phyloP scores from a whole-genome alignment of 2,888 invertebrate species.

The Stratiomys singularior region DNA sequence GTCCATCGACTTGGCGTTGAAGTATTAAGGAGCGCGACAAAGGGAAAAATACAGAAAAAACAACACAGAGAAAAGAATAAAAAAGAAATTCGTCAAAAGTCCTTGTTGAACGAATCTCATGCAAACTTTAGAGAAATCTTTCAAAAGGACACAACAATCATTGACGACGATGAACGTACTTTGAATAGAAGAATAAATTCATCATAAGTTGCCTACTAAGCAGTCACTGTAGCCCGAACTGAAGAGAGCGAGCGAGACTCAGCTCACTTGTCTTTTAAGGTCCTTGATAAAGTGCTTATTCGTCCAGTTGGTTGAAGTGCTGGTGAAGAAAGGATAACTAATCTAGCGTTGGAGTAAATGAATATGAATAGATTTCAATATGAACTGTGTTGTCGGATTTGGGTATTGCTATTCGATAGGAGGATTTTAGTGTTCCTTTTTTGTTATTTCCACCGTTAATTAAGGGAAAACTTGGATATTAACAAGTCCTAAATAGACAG shows the following conservation, averaged over 20 bases:
- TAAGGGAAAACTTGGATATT: no score
- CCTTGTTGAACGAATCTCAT: slow-evolving; percentile 45
- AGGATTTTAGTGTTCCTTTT: no score
- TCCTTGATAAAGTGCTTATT: slow-evolving; percentile 20
- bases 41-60: no score
- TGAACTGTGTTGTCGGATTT: no score
- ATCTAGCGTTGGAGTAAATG: neutral
- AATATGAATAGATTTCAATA: neutral
- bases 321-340: slow-evolving; percentile 27
- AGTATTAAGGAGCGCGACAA: slow-evolving; percentile 4
- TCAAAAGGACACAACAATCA: slow-evolving; percentile 16
- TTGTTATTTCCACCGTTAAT: no score
- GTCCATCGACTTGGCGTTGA: slow-evolving; percentile 17
- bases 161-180: slow-evolving; percentile 6
- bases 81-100: slow-evolving; percentile 51
- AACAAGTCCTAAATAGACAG: no score
- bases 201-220: slow-evolving; percentile 40
- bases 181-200: slow-evolving; percentile 30
- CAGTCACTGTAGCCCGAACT: neutral
- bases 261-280: neutral
- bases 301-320: neutral
- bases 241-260: neutral
- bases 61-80: no score
- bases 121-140: slow-evolving; percentile 31
- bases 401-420: no score